Conservation (phyloP, 2,113 vertebrate species). For the Caranx melampygus region DNA sequence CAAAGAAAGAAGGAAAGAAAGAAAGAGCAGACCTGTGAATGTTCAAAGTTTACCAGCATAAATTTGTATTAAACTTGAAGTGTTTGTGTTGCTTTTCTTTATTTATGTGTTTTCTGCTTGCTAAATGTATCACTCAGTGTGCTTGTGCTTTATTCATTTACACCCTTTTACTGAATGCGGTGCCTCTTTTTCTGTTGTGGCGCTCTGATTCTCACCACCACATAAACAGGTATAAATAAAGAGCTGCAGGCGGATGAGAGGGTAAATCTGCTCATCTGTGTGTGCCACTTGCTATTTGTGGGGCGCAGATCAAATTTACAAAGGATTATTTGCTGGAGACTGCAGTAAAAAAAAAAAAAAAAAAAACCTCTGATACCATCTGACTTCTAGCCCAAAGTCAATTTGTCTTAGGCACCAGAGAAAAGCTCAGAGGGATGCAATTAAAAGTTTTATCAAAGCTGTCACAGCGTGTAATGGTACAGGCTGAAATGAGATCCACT, state of each 20-base stretch:
- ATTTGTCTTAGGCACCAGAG: slow-evolving; percentile 70
- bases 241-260: slow-evolving; percentile 7
- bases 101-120: neutral
- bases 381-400: slow-evolving; percentile 75
- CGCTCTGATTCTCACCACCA: neutral
- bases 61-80: neutral
- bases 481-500: slow-evolving; percentile 62
- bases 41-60: neutral
- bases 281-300: slow-evolving; percentile 50
- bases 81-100: neutral
- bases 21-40: too few relatives aligned
- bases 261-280: slow-evolving; percentile 43
- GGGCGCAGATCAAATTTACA: slow-evolving; percentile 62
- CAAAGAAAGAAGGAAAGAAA: too few relatives aligned
- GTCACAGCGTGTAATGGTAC: slow-evolving; percentile 71
- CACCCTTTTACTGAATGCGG: neutral
- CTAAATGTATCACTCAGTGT: neutral
- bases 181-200: neutral
- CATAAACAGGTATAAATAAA: slow-evolving; percentile 28
- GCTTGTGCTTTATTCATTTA: neutral
- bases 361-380: slow-evolving; percentile 63
- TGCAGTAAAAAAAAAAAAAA: slow-evolving; percentile 61
- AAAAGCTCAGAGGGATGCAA: slow-evolving; percentile 67
- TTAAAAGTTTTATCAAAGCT: slow-evolving; percentile 79
- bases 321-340: slow-evolving; percentile 66